Base-by-base conservation (phyloP, 2,797 vertebrate species). In the Diglossa cyanea region DNA sequence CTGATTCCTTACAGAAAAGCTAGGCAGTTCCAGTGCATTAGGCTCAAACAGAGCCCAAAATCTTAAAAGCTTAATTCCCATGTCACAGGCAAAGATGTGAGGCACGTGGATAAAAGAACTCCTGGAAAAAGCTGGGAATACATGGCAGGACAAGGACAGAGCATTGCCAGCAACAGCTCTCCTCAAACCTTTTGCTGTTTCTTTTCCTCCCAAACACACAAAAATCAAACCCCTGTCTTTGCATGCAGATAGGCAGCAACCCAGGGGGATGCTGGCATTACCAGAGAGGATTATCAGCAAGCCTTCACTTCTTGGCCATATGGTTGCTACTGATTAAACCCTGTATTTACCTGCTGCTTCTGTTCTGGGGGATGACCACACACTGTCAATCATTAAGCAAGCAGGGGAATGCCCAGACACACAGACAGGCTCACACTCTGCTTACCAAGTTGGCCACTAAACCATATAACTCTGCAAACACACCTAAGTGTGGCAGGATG, bases 351-450 rank as follows among this genome's bases (percentile, higher is more conserved):
- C 68, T 80, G 79, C 70, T 83, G 40, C 79, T 87, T 39, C 78
- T 77, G 25, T 13, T 86, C 76, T 57, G 70, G 76, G 53, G 44
- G 40, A 51, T 0, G 13, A 91, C 28, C 62, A 31, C 48, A 31
- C 13, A 44, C 11, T 81, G 62, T 55, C 90, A 95, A 91, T 63
- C 62, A 95, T 54, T 71, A 93, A 93, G 62, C 44, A 48, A 80
- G 45, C 33, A 86, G 74, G 50, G 55, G 60, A 96, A 93, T 93
- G n/a, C 60, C 74, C 83, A 62, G 70, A 86, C 82, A 88, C 60
- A 86, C 50, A 91, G 54, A 80, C 45, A 84, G 7, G 19, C 18
- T 93, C 68, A 80, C 48, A 25, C 33, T 53, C n/a, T 8, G 21
- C 80, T 73, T 93, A 83, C 93, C 88, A 94, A 88, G 21, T 8